Evolutionary conservation across 2,888 invertebrate genomes (phyloP).

Genomic region (Dione vanillae): DNA sequence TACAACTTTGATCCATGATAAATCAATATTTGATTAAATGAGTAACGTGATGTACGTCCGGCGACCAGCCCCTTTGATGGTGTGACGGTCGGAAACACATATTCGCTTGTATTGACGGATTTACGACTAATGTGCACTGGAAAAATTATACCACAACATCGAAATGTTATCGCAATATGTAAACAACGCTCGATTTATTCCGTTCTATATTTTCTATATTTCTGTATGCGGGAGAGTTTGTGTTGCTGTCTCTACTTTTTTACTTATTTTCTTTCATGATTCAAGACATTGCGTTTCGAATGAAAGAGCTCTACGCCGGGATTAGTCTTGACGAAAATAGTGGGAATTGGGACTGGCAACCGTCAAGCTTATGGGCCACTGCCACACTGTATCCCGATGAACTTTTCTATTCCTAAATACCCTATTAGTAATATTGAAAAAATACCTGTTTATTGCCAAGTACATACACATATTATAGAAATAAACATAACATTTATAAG

Average conservation of each 20-base stretch:
- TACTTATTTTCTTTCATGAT: no score
- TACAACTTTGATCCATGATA: slow-evolving; percentile 30
- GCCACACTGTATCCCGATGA: no score
- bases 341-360: background rate
- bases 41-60: slow-evolving; percentile 36
- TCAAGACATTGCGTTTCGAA: no score
- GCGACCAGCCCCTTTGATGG: slow-evolving; percentile 51
- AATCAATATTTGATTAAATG: slow-evolving; percentile 44
- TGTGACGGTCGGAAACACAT: slow-evolving; percentile 50
- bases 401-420: no score
- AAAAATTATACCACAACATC: slow-evolving; percentile 47
- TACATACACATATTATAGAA: no score
- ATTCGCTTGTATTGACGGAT: slow-evolving; percentile 54
- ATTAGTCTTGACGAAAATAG: no score
- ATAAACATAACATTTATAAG: no score
- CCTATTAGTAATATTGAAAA: no score
- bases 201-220: background rate
- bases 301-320: no score
- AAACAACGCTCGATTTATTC: slow-evolving; percentile 12
- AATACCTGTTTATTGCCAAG: no score
- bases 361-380: no score
- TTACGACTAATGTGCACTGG: slow-evolving; percentile 47
- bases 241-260: background rate
- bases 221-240: background rate
- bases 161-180: slow-evolving; percentile 35